Base-by-base conservation (phyloP, 2,113 vertebrate species). In the Sphyrna mokarran region DNA sequence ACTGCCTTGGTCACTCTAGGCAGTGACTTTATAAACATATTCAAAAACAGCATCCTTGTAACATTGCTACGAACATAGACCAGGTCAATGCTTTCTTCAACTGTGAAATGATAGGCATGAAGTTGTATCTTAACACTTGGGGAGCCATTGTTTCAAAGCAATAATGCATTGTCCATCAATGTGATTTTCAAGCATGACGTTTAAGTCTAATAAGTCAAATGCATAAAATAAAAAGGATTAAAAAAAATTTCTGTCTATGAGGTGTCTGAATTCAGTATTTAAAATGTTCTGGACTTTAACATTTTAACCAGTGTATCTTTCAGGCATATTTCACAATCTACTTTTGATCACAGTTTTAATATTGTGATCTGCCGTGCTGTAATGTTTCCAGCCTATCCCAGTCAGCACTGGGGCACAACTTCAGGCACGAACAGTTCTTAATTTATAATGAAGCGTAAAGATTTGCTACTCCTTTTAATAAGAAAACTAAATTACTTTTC, bases 401-500 rank as follows among this genome's bases (percentile, higher is more conserved):
- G 89, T 63, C 61, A 93, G 89, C 61, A 93, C 33, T 37, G n/a
- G 43, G 87, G 8, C 89, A 66, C 89, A 68, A 40, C 33, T 33
- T 93, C 89, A 93, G n/a, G 89, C 89, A 93, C 61, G 89, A 37
- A 94, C 80, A 68, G 76, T 11, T 63, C 22, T 20, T n/a, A 43
- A 76, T 89, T 96, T 86, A 61, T 96, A 95, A 96, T 96, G 76
- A 96, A 95, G 95, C 37, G 69, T 40, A 78, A 72, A 94, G 89
- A 94, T 94, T 95, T 96, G 78, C 96, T 91, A 87, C 96, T 78
- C 86, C 70, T 40, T 96, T 96, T 95, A 96, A 95, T 96, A 96
- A 94, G 26, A 70, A 91, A 95, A 63, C 33, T 76, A 89, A 96
- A 96, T 96, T 96, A 95, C 89, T 96, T 95, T 85, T 94, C 89